Percentiles rank a stretch among this genome's conserved stretches.
phyloP scores from a whole-genome alignment of 2,797 vertebrate species.

The Eutrigla gurnardus region DNA sequence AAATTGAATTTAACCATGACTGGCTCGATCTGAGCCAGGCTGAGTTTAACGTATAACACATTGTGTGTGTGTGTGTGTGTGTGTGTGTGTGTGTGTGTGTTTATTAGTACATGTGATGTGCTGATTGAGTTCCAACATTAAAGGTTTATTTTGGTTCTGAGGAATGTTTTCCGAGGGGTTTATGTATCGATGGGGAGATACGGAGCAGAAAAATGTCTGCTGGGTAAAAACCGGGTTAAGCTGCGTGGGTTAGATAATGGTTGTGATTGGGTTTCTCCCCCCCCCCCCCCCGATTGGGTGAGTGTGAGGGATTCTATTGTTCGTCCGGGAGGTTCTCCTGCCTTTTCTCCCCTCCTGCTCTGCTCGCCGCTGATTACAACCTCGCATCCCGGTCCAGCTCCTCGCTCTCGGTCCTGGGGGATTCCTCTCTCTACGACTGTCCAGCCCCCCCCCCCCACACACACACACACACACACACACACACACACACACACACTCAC shows the following conservation, averaged over 20 bases:
- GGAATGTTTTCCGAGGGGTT: slow-evolving; percentile 43
- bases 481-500: slow-evolving; percentile 56
- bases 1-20: slow-evolving; percentile 65
- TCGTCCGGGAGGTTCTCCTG: slow-evolving; percentile 63
- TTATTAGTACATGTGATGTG: slow-evolving; percentile 51
- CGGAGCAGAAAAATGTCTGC: slow-evolving; percentile 59
- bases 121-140: slow-evolving; percentile 60
- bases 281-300: slow-evolving; percentile 40
- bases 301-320: slow-evolving; percentile 67
- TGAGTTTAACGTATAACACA: slow-evolving; percentile 7
- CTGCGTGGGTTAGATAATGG: slow-evolving; percentile 75
- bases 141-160: slow-evolving; percentile 26
- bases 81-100: slow-evolving; percentile 12
- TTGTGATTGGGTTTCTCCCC: slow-evolving; percentile 52
- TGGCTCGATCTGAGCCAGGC: slow-evolving; percentile 47
- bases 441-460: slow-evolving; percentile 25
- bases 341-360: slow-evolving; percentile 55
- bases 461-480: slow-evolving; percentile 38
- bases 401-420: slow-evolving; percentile 60
- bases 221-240: slow-evolving; percentile 56
- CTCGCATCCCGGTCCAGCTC: slow-evolving; percentile 69
- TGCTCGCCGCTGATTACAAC: slow-evolving; percentile 72
- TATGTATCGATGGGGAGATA: slow-evolving; percentile 57
- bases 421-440: slow-evolving; percentile 46
- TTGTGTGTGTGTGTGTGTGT: slow-evolving; percentile 14